phyloP scores from a whole-genome alignment of 2,113 vertebrate species.

The Oryzias melastigma region DNA sequence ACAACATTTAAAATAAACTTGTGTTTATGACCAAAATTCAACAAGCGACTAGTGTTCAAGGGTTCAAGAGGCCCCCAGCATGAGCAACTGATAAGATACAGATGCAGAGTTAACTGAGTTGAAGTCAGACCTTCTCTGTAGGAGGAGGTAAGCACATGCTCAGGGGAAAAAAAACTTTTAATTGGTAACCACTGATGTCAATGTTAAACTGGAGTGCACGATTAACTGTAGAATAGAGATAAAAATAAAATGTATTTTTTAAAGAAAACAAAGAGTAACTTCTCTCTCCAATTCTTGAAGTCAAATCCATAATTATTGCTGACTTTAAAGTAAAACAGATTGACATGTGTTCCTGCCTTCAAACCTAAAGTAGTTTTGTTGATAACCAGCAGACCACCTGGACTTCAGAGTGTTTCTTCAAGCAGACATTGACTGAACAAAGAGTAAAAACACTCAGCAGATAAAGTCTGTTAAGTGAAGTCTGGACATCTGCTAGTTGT shows the following conservation, averaged over 20 bases:
- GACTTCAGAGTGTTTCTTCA: background rate
- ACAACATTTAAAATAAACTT: too few species aligned
- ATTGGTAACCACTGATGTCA: conserved; percentile 11
- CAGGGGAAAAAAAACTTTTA: background rate
- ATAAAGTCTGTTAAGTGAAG: background rate
- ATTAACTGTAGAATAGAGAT: background rate
- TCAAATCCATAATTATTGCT: too few species aligned
- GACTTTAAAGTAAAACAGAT: too few species aligned
- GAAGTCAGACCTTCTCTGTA: background rate
- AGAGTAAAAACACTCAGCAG: background rate
- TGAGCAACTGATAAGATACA: conserved; percentile 5
- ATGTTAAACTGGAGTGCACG: background rate
- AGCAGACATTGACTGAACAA: too few species aligned
- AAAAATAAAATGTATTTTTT: background rate
- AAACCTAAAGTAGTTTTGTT: background rate
- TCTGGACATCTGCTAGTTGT: background rate
- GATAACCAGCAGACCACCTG: background rate
- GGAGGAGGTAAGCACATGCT: conserved; percentile 3
- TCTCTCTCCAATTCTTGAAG: too few species aligned
- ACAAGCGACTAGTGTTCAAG: background rate
- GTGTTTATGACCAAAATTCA: too few species aligned
- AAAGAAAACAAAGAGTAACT: too few species aligned
- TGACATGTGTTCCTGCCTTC: too few species aligned
- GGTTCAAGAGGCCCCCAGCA: background rate
- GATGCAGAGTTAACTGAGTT: background rate